A percentile compares a stretch with the other conserved stretches of the same genome.
Conservation (phyloP, 2,888 invertebrate species). For the Dryobota labecula region DNA sequence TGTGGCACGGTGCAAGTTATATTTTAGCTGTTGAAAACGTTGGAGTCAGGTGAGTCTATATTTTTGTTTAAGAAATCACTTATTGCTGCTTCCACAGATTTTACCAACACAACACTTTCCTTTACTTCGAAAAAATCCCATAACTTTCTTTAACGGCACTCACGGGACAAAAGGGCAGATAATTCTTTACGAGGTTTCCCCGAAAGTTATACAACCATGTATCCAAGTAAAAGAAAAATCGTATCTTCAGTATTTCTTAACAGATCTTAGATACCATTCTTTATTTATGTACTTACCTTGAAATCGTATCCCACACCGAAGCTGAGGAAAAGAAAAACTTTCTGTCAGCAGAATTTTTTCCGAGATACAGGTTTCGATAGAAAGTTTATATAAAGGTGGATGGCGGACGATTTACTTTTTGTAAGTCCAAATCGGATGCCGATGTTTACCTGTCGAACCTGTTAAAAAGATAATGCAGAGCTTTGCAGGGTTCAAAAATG, state of each 20-base stretch:
- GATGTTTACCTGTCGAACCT: background rate
- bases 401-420: background rate
- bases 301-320: conserved; percentile 18
- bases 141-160: conserved; percentile 19
- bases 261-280: conserved; percentile 24
- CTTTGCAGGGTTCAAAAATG: background rate
- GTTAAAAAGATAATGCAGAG: background rate
- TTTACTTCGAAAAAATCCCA: background rate
- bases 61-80: too few species aligned
- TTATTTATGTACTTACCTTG: conserved; percentile 30
- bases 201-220: conserved; percentile 12
- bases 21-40: too few species aligned
- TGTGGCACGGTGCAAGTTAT: too few species aligned
- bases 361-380: background rate
- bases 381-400: background rate
- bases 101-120: conserved; percentile 3
- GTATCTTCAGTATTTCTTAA: conserved; percentile 15
- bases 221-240: conserved; percentile 17
- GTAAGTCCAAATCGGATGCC: background rate
- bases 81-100: background rate
- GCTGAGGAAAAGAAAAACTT: conserved; percentile 4
- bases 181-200: conserved; percentile 34
- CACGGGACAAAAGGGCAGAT: conserved; percentile 25
- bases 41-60: too few species aligned
- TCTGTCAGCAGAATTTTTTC: conserved; percentile 4